These are phyloP conservation scores for Astyanax mexicanus DNA, from an alignment of 2,797 vertebrate species.

Conservation along the genomic window DNA sequence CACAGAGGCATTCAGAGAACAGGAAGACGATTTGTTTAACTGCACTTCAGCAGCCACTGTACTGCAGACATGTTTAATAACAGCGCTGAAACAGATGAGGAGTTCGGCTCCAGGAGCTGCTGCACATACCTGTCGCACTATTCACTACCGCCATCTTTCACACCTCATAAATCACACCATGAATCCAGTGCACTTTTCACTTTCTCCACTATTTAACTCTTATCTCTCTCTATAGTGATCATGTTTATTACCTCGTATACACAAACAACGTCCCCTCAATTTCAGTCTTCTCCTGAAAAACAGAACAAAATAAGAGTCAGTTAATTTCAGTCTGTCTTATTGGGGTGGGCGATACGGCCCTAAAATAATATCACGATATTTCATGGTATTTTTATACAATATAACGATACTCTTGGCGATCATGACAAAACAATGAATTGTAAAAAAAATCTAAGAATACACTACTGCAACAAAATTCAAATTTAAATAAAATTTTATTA, in stretches of 20 bases:
- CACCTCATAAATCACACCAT: background rate
- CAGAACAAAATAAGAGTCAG: slow-evolving; percentile 50
- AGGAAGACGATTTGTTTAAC: background rate
- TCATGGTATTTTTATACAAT: too few relatives aligned
- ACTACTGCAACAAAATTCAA: too few relatives aligned
- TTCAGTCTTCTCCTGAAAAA: slow-evolving; percentile 93
- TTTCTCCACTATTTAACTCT: background rate
- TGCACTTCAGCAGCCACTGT: background rate
- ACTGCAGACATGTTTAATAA: background rate
- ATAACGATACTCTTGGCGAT: too few relatives aligned
- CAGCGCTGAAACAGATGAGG: background rate
- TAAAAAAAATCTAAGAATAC: too few relatives aligned
- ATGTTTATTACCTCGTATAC: slow-evolving; percentile 93
- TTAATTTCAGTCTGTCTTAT: too few relatives aligned
- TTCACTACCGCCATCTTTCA: background rate
- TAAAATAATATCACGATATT: too few relatives aligned
- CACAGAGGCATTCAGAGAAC: background rate
- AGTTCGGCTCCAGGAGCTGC: background rate
- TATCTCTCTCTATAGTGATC: too few relatives aligned
- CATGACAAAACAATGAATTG: too few relatives aligned
- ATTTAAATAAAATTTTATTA: too few relatives aligned
- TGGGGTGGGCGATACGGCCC: too few relatives aligned
- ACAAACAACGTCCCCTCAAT: slow-evolving; percentile 97
- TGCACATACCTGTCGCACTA: background rate
- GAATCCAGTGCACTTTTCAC: background rate